Evolutionary conservation across 2,113 vertebrate genomes (phyloP), one percentile per base, ranked within the genome.

Genomic region (Alexandromys fortis): DNA sequence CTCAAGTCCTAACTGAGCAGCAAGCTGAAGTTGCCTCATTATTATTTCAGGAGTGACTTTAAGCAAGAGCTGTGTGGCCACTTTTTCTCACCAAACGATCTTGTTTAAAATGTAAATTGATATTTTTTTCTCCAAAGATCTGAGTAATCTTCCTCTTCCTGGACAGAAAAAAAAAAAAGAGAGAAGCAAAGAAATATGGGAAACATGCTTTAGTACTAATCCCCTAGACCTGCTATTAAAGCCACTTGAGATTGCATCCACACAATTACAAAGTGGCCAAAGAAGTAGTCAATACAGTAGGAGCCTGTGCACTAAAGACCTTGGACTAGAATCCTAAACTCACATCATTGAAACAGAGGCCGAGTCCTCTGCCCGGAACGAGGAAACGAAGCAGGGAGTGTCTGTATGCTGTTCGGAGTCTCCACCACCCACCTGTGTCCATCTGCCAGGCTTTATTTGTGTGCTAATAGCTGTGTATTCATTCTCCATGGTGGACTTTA

Each of bases 131-230:
- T 76, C 61, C 38, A 79, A 92, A 87, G 70, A 35, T 72, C 89
- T 90, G 1, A 83, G 76, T 49, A 93, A 95, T 91, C 79, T 63
- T 86, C 91, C 42, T 94, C 38, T 47, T 77, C 83, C 10, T 82
- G 45, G 17, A 73, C 33, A 87, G 75, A n/a, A 95, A 95, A 38
- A 91, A 76, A 89, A n/a, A 95, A 95, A 38, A 91, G 70, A 89
- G 67, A 75, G 14, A 89, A 65, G 28, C 45, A 70, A 14, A 93
- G 61, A 89, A 47, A 63, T 86, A 86, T 12, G 47, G 47, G 79
- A 75, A 38, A 52, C 45, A 9, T 9, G 38, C 22, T 86, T 87
- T 24, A 83, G 47, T 1, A 24, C 30, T 1, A n/a, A 2, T 22
- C 8, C 5, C 10, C 30, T 14, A 24, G 42, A 30, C 26, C 13